Conservation (phyloP, 1,140 invertebrate species). For the Sipha flava region DNA sequence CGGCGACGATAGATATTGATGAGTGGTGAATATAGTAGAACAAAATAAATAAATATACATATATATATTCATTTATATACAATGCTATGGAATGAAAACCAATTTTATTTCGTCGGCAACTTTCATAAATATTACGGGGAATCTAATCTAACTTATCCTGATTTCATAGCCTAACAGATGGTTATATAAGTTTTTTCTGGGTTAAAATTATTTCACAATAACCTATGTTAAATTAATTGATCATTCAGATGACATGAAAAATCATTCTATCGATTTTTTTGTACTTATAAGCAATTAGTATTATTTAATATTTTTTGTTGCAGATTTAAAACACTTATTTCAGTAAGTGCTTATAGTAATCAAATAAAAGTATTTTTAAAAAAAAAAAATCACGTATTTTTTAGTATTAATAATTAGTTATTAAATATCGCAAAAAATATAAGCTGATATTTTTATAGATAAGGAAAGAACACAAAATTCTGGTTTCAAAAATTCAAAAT, state of each 20-base stretch:
- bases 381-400: too few species aligned
- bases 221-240: neutral
- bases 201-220: neutral
- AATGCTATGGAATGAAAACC: neutral
- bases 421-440: too few species aligned
- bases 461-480: too few species aligned
- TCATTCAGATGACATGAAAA: neutral
- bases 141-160: constrained; percentile 13
- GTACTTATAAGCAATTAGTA: neutral
- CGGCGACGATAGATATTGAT: neutral
- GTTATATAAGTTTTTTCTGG: neutral
- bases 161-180: constrained; percentile 14
- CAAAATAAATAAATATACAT: neutral
- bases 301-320: too few species aligned
- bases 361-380: too few species aligned
- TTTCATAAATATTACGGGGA: neutral
- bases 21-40: too few species aligned
- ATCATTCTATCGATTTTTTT: neutral
- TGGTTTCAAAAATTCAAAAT: too few species aligned
- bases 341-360: too few species aligned
- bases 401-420: too few species aligned
- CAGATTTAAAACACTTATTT: too few species aligned
- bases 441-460: too few species aligned
- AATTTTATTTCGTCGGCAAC: constrained; percentile 9
- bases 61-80: neutral